phyloP scores from a whole-genome alignment of 2,113 vertebrate species.

The Struthio camelus region DNA sequence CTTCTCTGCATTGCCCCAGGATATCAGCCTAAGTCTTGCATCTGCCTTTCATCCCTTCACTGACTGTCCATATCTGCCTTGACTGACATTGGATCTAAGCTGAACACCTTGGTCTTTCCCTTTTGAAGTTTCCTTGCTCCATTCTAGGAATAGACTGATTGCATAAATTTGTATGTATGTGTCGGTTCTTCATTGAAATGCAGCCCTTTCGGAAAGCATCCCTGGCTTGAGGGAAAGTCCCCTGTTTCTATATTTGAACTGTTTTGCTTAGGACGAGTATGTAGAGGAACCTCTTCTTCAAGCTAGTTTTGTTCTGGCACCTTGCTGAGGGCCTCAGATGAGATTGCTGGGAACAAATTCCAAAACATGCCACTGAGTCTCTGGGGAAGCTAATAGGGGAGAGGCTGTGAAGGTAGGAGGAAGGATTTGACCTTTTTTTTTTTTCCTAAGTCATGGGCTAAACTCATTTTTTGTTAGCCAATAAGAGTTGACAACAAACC shows the following conservation, averaged over 20 bases:
- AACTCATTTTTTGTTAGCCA: neutral
- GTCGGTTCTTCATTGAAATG: slow-evolving; percentile 35
- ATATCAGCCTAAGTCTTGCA: neutral
- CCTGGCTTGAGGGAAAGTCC: slow-evolving; percentile 43
- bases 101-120: slow-evolving; percentile 25
- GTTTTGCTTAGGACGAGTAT: slow-evolving; percentile 60
- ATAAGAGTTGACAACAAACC: neutral
- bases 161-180: slow-evolving; percentile 59
- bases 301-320: slow-evolving; percentile 16
- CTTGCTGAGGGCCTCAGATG: neutral
- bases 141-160: slow-evolving; percentile 50
- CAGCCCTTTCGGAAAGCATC: slow-evolving; percentile 57
- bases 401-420: neutral
- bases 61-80: neutral
- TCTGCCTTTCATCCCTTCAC: slow-evolving; percentile 38
- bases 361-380: neutral
- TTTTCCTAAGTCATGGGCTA: neutral
- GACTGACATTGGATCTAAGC: slow-evolving; percentile 33
- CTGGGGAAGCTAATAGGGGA: neutral
- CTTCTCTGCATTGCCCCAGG: neutral
- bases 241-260: slow-evolving; percentile 48
- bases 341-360: slow-evolving; percentile 28
- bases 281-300: slow-evolving; percentile 46
- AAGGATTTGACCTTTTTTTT: neutral
- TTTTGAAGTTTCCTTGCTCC: slow-evolving; percentile 55